phyloP scores from a whole-genome alignment of 2,888 invertebrate species.

The Aradus depressus region DNA sequence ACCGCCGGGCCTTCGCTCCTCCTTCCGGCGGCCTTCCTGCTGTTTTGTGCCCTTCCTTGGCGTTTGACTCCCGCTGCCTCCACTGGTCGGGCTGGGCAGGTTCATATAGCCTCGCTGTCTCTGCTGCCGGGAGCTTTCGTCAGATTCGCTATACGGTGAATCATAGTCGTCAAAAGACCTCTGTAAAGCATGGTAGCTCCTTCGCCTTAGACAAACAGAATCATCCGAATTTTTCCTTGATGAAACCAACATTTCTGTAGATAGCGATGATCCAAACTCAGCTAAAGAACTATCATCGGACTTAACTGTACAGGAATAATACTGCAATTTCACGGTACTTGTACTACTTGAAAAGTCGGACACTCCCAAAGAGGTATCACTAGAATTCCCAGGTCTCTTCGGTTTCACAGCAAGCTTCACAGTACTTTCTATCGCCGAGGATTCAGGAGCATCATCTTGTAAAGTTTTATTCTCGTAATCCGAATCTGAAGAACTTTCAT shows the following conservation, averaged over 20 bases:
- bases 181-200: slow-evolving; percentile 24
- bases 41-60: slow-evolving; percentile 19
- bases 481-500: slow-evolving; percentile 47
- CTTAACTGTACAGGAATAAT: slow-evolving; percentile 29
- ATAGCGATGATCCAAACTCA: slow-evolving; percentile 29
- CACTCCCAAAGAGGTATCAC: slow-evolving; percentile 69
- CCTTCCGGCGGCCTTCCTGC: slow-evolving; percentile 13
- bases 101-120: slow-evolving; percentile 21
- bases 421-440: slow-evolving; percentile 51
- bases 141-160: slow-evolving; percentile 33
- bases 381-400: slow-evolving; percentile 54
- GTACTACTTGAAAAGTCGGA: slow-evolving; percentile 84
- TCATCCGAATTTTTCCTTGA: slow-evolving; percentile 30
- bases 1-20: slow-evolving; percentile 13
- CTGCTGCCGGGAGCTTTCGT: slow-evolving; percentile 30
- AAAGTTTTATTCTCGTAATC: slow-evolving; percentile 51
- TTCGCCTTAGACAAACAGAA: slow-evolving; percentile 26
- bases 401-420: slow-evolving; percentile 67
- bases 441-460: slow-evolving; percentile 40
- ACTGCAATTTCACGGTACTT: slow-evolving; percentile 53
- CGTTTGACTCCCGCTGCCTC: slow-evolving; percentile 12
- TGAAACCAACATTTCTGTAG: slow-evolving; percentile 30
- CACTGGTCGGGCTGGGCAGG: slow-evolving; percentile 28
- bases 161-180: slow-evolving; percentile 33
- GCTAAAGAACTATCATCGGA: slow-evolving; percentile 32